Evolutionary conservation across 2,888 invertebrate species (phyloP).

Genomic region (Stenodema calcarata): DNA sequence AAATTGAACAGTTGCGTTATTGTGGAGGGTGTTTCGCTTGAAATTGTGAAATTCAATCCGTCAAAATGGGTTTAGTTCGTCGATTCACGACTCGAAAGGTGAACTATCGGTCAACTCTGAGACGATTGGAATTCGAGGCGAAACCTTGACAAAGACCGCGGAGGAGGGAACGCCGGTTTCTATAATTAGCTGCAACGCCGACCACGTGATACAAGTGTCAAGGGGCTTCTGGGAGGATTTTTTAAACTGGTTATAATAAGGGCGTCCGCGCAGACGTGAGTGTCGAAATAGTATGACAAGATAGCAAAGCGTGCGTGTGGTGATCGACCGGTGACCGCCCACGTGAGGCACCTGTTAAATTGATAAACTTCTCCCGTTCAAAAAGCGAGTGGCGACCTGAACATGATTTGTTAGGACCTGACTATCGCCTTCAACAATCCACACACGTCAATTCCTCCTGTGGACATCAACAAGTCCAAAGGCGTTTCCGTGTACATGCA

Average conservation of each 20-base stretch:
- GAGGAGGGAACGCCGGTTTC: neutral
- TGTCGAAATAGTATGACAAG: neutral
- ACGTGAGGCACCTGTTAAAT: neutral
- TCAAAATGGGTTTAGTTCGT: neutral
- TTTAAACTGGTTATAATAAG: neutral
- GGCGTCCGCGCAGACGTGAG: neutral
- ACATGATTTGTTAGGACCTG: neutral
- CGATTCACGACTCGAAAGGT: neutral
- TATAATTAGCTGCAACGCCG: neutral
- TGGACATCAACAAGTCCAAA: too few relatives aligned
- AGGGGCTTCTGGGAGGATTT: neutral
- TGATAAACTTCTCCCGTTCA: neutral
- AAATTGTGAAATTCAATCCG: too few relatives aligned
- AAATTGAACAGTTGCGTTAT: too few relatives aligned
- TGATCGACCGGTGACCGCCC: neutral
- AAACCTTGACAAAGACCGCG: neutral
- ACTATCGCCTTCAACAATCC: neutral
- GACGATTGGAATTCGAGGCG: neutral
- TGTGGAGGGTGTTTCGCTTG: too few relatives aligned
- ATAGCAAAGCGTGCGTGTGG: neutral
- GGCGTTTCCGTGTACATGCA: too few relatives aligned
- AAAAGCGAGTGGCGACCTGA: neutral
- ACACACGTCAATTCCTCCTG: too few relatives aligned
- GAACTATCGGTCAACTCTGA: neutral
- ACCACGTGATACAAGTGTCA: neutral